Conservation (phyloP, 2,888 invertebrate genomes). For the Hypena proboscidalis region DNA sequence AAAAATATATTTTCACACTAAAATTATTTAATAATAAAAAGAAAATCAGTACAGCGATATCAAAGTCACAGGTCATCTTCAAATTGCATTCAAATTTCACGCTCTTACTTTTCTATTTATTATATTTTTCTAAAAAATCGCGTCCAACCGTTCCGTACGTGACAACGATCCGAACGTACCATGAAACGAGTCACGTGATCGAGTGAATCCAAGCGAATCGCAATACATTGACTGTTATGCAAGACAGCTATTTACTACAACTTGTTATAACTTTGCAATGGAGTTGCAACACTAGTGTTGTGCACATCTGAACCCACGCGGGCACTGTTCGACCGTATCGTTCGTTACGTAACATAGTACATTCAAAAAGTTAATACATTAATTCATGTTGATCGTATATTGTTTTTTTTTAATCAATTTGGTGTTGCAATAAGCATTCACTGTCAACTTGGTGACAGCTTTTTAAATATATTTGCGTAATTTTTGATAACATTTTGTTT, state of each 20-base stretch:
- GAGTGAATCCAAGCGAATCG: constrained; percentile 37
- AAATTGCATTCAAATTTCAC: too few species aligned
- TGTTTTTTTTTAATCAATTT: constrained; percentile 23
- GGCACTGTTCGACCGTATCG: constrained; percentile 32
- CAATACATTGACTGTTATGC: constrained; percentile 49
- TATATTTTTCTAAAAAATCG: constrained; percentile 4
- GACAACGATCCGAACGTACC: constrained; percentile 34
- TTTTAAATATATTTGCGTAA: too few species aligned
- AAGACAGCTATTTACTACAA: constrained; percentile 45
- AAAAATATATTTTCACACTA: too few species aligned
- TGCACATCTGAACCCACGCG: constrained; percentile 51
- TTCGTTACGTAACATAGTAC: constrained; percentile 39
- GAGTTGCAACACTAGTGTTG: constrained; percentile 51
- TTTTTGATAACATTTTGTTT: too few species aligned
- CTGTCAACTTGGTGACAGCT: not conserved
- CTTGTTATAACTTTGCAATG: constrained; percentile 50
- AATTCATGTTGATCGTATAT: constrained; percentile 24
- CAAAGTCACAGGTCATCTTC: too few species aligned
- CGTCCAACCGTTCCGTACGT: constrained; percentile 40
- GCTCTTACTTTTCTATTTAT: too few species aligned
- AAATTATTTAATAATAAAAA: too few species aligned
- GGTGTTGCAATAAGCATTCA: constrained; percentile 15
- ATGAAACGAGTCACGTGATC: constrained; percentile 21
- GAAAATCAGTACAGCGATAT: too few species aligned
- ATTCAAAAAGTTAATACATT: constrained; percentile 34